Conservation (phyloP, 2,797 vertebrate species). For the Siniperca undulata region DNA sequence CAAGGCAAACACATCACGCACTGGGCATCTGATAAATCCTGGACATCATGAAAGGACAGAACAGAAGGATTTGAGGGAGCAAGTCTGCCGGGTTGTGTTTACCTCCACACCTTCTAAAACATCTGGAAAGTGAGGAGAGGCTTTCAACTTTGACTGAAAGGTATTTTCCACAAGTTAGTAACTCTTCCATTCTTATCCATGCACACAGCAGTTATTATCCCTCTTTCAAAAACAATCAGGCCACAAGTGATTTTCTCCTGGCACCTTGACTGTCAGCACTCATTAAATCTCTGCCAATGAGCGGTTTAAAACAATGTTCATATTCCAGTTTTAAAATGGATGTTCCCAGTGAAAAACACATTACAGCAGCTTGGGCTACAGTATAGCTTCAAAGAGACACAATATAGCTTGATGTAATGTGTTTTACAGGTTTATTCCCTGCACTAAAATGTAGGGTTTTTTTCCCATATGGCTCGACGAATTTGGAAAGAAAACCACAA, state of each 20-base stretch:
- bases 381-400: slow-evolving; percentile 45
- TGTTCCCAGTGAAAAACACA: slow-evolving; percentile 52
- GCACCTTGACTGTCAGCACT: slow-evolving; percentile 38
- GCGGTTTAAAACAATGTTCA: slow-evolving; percentile 43
- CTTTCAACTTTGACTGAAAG: slow-evolving; percentile 25
- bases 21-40: slow-evolving; percentile 49
- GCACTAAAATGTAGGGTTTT: slow-evolving; percentile 39
- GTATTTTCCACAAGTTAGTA: slow-evolving; percentile 35
- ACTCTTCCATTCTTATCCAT: slow-evolving; percentile 24
- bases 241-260: slow-evolving; percentile 35
- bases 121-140: slow-evolving; percentile 5
- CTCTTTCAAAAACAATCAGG: slow-evolving; percentile 45
- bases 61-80: slow-evolving; percentile 12
- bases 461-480: slow-evolving; percentile 59
- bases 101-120: not conserved
- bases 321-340: slow-evolving; percentile 47
- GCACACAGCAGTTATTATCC: slow-evolving; percentile 20
- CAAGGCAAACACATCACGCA: slow-evolving; percentile 49
- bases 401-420: slow-evolving; percentile 64
- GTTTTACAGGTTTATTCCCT: slow-evolving; percentile 74
- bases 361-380: slow-evolving; percentile 40
- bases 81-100: not conserved
- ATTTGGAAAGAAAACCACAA: slow-evolving; percentile 80
- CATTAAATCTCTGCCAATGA: slow-evolving; percentile 36
- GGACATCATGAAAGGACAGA: slow-evolving; percentile 16